Evolutionary conservation across 1,140 invertebrate species (phyloP), one percentile per base, ranked within the genome.

Genomic region (Bombus fervidus): DNA sequence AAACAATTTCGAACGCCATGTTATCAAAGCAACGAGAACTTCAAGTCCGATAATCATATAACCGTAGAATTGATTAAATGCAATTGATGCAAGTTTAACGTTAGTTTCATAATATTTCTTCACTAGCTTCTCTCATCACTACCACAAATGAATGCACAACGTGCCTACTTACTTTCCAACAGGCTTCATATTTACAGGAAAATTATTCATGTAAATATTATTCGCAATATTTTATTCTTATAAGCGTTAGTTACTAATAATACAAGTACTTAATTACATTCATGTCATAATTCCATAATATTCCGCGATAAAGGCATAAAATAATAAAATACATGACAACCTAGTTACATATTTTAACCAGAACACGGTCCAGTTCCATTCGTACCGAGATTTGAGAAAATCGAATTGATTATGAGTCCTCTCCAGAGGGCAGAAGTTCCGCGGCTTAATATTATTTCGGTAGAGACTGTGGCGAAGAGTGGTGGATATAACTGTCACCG

Each of bases 401-500:
- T 43, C 39, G 57, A 64, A 74, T 83, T 69, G 3, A 28, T 13
- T 28, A 34, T 9, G 28, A 1, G 3, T 9, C 0, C 31, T 2
- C 22, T n/a, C 22, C 12, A 47, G 22, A 25, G 37, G 22, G 47
- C 71, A 75, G 59, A 66, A 68, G 25, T 83, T 78, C 10, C 43
- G 41, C 77, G 31, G 43, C 41, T 34, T 57, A 62, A 85, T 81
- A 81, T 85, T 66, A 81, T 85, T 85, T 85, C 62, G 71, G 84
- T 64, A 64, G 84, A 81, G 43, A 43, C 28, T 34, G 22, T 57
- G 64, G 31, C 43, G 87, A 43, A 77, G 89, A 90, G 90, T 90
- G 88, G 92, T 94, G 89, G 94, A 93, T 90, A 93, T 93, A 94
- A 94, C 94, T 94, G 95, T 95, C 94, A 92, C 93, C 93, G 92